A percentile compares a stretch with the other conserved stretches of the same genome.
Evolutionary conservation across 2,113 vertebrate genomes (phyloP).

Genomic region (Hyla sarda): DNA sequence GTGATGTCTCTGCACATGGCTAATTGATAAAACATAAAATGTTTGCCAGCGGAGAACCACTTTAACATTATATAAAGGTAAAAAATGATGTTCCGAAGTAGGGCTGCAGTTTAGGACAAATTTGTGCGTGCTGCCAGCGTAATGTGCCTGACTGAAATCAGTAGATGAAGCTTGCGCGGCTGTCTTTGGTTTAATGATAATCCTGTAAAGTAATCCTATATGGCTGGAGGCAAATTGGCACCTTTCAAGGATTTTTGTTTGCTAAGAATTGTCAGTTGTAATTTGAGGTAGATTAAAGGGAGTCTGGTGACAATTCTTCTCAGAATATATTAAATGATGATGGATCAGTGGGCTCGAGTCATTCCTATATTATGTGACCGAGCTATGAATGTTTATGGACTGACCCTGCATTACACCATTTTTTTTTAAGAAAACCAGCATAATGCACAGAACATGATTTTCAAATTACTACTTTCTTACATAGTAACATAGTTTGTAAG

Average conservation of each 20-base stretch:
- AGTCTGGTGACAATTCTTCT: neutral
- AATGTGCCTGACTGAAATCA: neutral
- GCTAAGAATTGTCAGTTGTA: neutral
- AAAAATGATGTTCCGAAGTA: neutral
- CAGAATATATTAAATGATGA: neutral
- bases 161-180: neutral
- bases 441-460: too few species aligned
- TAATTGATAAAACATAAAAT: neutral
- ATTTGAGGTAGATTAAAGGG: neutral
- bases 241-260: conserved; percentile 2
- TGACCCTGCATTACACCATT: neutral
- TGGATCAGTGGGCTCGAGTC: neutral
- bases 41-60: neutral
- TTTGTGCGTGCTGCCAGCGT: neutral
- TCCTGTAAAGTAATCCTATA: conserved; percentile 25
- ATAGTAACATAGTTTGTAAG: too few species aligned
- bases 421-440: too few species aligned
- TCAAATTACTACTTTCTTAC: too few species aligned
- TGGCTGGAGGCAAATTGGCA: conserved; percentile 13
- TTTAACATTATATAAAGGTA: neutral
- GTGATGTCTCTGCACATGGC: too few species aligned
- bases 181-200: conserved; percentile 6
- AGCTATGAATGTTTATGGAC: neutral
- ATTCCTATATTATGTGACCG: neutral
- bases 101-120: neutral